Evolutionary conservation across 2,113 vertebrate genomes (phyloP), one percentile per base, ranked within the genome.

Genomic region (Agelaius phoeniceus): DNA sequence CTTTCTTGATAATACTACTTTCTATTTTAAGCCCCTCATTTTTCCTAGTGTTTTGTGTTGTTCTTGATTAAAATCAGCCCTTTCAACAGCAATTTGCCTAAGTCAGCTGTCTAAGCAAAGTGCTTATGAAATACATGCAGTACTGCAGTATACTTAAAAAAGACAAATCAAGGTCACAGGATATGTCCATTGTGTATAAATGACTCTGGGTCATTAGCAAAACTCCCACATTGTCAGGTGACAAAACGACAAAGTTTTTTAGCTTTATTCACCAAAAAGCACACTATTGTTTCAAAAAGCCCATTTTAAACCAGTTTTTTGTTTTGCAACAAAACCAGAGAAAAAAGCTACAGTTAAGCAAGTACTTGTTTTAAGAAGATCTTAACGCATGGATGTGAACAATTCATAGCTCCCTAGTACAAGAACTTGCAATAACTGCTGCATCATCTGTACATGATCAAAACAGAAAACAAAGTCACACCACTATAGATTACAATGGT

Each of bases 1-100:
- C 52, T 93, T 90, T 74, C 88, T 94, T 67, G 86, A 74, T 92
- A 94, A 97, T 58, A 75, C 44, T 48, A 44, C 44, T 93, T 94
- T 72, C 96, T 93, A 96, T 96, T 96, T 96, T 92, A 86, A 87
- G 86, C 37, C 49, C 28, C 27, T 89, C 61, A 71, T 93, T 95
- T 94, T 89, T 72, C 61, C 76, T 82, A 44, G 55, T 90, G 83
- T 75, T 96, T 84, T 94, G 68, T 89, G 73, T 46, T 72, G 54
- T n/a, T 91, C 93, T 90, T 96, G 93, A 96, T 96, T 96, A 93
- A 94, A 94, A 96, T 93, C 94, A 91, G 90, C 90, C 51, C 54
- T 35, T 90, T 93, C 65, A 72, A 96, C 61, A 72, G 69, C 86
- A 22, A 86, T 93, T 92, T 76, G 68, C 75, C 66, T 68, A 72